A percentile compares a stretch with the other conserved stretches of the same genome.
Evolutionary conservation across 1,140 invertebrate species (phyloP).

Genomic region (Diorhabda carinulata): DNA sequence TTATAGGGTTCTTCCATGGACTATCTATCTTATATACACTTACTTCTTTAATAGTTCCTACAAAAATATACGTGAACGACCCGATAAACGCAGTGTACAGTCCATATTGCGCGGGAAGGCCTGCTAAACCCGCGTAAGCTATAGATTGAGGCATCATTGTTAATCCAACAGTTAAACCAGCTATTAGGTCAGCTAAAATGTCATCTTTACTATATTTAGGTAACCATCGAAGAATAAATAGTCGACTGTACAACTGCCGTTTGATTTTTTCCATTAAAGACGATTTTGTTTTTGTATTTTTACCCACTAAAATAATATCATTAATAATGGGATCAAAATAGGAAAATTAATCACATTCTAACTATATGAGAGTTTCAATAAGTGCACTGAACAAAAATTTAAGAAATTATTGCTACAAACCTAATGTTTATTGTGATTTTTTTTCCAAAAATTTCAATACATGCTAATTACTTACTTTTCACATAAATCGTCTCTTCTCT

Average conservation of each 20-base stretch:
- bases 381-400: too few species aligned
- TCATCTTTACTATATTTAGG: constrained; percentile 62
- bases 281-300: neutral
- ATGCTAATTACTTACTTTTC: too few species aligned
- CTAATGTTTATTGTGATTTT: too few species aligned
- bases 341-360: too few species aligned
- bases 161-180: constrained; percentile 81
- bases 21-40: neutral
- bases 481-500: too few species aligned
- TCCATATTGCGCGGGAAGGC: constrained; percentile 75
- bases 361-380: too few species aligned
- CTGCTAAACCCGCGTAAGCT: constrained; percentile 72
- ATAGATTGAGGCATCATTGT: constrained; percentile 76
- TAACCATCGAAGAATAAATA: constrained; percentile 56
- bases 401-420: too few species aligned
- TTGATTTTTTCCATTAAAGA: constrained; percentile 18
- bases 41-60: constrained; percentile 74
- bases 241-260: constrained; percentile 18
- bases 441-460: too few species aligned
- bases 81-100: constrained; percentile 88
- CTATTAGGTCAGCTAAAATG: constrained; percentile 70
- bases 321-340: too few species aligned
- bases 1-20: too few species aligned
- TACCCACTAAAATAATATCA: constrained; percentile 6
- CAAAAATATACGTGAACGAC: constrained; percentile 79